Evolutionary conservation across 2,888 invertebrate genomes (phyloP), one percentile per base, ranked within the genome.

Genomic region (Macropis europaea): DNA sequence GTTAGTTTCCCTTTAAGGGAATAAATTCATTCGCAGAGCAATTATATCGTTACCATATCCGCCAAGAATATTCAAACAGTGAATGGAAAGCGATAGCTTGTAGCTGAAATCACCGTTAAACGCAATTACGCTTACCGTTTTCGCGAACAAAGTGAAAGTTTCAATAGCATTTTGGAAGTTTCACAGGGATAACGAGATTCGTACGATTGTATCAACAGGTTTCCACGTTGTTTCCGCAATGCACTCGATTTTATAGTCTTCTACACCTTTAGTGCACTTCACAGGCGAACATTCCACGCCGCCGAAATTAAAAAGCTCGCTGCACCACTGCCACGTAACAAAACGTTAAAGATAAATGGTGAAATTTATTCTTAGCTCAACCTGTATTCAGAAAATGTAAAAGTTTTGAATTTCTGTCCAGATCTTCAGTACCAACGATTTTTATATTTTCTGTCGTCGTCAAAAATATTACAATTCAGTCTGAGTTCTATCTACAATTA

Each of bases 191-290:
- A 47, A 26, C 11, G n/a, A 4, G 36, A 36, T n/a, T n/a, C n/a
- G 36, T n/a, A 9, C n/a, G 24, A 32, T 34, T 13, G 48, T 40
- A 57, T 64, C 63, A 64, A 57, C 63, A 64, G 63, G 63, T 64
- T 11, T 47, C 63, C 38, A 15, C 47, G 45, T 24, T 64, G 57
- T 30, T 34, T 40, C 24, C 40, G 11, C 32, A 1, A 6, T 19
- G 3, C 11, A 5, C 19, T 28, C 19, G 7, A n/a, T 2, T 9
- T 57, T 45, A 11, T n/a, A n/a, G 3, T 7, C 2, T 22, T 13
- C 1, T 17, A 1, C 7, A 11, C 9, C 22, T 34, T 5, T 32
- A 11, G 9, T 43, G 4, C 6, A 6, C 22, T 17, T 7, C 22
- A 43, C n/a, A 2, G 3, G 19, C n/a, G 22, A 9, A 24, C n/a